Evolutionary conservation across 2,888 invertebrate species (phyloP), one percentile per base, ranked within the genome.

Genomic region (Onchidella celtica): DNA sequence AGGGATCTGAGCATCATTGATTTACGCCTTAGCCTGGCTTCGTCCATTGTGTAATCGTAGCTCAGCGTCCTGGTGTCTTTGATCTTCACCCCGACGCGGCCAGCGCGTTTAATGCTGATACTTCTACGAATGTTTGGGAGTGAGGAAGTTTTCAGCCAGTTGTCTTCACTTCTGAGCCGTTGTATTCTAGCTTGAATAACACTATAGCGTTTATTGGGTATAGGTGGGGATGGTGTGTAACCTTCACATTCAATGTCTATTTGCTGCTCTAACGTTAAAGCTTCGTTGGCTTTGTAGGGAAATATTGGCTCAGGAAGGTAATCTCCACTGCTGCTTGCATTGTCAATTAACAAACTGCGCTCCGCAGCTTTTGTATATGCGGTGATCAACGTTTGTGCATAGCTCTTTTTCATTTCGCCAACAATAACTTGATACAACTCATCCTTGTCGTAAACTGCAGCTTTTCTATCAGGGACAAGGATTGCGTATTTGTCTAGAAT

Each of bases 401-500:
- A 81, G 75, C 75, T 75, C 32, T 81, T 81, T n/a, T 81, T 81
- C 81, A 81, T 81, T 27, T 81, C 81, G 0, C 68, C 75, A n/a
- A 81, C 69, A 24, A 81, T 81, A 0, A 81, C 69, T 68, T 81
- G 34, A 57, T 75, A 81, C 0, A 81, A 63, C 17, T 81, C 81
- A n/a, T 81, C 75, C 34, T 81, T 81, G 38, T 75, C 74, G 29
- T 72, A 79, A 6, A 75, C n/a, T 2, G 72, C 81, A 3, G 61
- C 47, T 17, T 57, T 83, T 40, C 87, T 87, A 24, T 86, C 84
- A 0, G 97, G 97, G 24, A 97, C 97, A 76, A 98, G 97, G 93
- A 96, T 97, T 1, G 98, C 97, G 0, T 98, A 94, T 84, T 97
- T 97, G 93, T 99, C 99, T 2, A 98, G 95, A 0, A 98, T 97